Conservation (phyloP, 2,888 invertebrate genomes). For the Plagiodera versicolora region DNA sequence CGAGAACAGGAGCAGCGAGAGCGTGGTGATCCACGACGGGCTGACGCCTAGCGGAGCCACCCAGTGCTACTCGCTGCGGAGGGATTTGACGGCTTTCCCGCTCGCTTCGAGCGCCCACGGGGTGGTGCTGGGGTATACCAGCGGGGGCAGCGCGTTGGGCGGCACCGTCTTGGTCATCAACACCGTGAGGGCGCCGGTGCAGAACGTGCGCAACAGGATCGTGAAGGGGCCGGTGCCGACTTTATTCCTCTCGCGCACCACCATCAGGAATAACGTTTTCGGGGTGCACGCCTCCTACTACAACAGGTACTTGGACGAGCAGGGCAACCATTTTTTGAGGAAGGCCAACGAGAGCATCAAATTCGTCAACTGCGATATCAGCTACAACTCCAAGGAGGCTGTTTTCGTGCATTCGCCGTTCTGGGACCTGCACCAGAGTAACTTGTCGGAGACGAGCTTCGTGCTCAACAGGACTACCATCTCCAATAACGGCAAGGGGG, state of each 20-base stretch:
- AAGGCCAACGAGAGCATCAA: slow-evolving; percentile 87
- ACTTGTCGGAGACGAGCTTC: slow-evolving; percentile 87
- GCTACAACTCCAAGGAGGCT: slow-evolving; percentile 79
- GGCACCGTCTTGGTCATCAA: slow-evolving; percentile 80
- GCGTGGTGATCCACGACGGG: slow-evolving; percentile 77
- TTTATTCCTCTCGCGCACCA: slow-evolving; percentile 68
- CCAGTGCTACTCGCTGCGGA: slow-evolving; percentile 74
- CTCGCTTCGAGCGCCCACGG: slow-evolving; percentile 83
- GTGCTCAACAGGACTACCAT: slow-evolving; percentile 85
- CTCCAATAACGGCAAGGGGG: slow-evolving; percentile 83
- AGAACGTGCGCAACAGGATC: slow-evolving; percentile 72
- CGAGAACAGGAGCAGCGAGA: slow-evolving; percentile 84
- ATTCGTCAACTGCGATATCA: slow-evolving; percentile 77
- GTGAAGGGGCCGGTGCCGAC: slow-evolving; percentile 81
- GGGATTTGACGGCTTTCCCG: slow-evolving; percentile 89
- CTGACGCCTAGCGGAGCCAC: slow-evolving; percentile 67
- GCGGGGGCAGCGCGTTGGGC: slow-evolving; percentile 77
- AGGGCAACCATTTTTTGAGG: slow-evolving; percentile 82
- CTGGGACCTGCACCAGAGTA: slow-evolving; percentile 83
- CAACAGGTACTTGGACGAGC: slow-evolving; percentile 82
- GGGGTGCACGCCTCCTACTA: slow-evolving; percentile 88
- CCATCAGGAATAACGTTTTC: slow-evolving; percentile 77
- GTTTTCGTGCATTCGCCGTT: slow-evolving; percentile 80
- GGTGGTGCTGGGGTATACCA: slow-evolving; percentile 76
- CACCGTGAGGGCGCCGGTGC: slow-evolving; percentile 71